These are phyloP conservation scores for Tetheella fluctuosa DNA, from an alignment of 2,888 invertebrate genomes.

Conservation along the genomic window DNA sequence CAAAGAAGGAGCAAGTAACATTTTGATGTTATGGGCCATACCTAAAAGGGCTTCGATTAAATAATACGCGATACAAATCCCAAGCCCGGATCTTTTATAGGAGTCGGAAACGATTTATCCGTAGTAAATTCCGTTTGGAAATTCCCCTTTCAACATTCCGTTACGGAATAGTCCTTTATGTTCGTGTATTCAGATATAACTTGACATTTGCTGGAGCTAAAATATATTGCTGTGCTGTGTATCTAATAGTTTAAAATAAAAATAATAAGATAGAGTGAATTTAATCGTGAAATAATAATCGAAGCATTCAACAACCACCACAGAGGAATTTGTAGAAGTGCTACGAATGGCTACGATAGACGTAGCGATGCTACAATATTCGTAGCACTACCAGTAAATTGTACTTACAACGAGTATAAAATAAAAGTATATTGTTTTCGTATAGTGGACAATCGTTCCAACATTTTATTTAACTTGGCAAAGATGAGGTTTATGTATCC, in stretches of 20 bases:
- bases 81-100: conserved; percentile 35
- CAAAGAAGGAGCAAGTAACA: conserved; percentile 19
- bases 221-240: conserved; percentile 22
- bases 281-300: too few species aligned
- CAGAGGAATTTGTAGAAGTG: conserved; percentile 1
- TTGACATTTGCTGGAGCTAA: conserved; percentile 22
- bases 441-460: conserved; percentile 6
- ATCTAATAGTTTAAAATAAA: conserved; percentile 7
- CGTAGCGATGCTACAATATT: neutral
- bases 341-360: conserved; percentile 1
- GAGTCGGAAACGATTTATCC: conserved; percentile 35
- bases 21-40: conserved; percentile 26
- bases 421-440: conserved; percentile 7
- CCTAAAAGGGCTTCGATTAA: conserved; percentile 23
- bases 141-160: conserved; percentile 29
- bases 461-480: conserved; percentile 6
- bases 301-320: neutral
- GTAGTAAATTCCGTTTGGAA: conserved; percentile 16
- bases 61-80: conserved; percentile 23
- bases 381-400: neutral
- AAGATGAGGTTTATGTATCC: neutral
- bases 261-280: too few species aligned
- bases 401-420: neutral
- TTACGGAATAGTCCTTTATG: conserved; percentile 24
- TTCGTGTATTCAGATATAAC: conserved; percentile 28